Conservation (phyloP, 2,888 invertebrate genomes). For the Tetrapedia diversipes region DNA sequence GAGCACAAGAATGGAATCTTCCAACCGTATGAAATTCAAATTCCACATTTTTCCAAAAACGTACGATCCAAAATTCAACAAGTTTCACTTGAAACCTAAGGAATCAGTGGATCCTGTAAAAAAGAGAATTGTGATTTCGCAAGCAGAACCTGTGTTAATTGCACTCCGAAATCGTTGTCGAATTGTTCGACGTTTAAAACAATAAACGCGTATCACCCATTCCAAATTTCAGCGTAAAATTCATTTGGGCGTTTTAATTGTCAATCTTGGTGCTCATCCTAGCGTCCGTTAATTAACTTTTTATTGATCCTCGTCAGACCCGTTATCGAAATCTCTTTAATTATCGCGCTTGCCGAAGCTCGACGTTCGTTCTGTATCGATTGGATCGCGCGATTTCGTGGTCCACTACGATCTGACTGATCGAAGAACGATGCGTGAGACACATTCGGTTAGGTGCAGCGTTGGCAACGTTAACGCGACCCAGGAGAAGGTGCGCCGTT, state of each 20-base stretch:
- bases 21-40: not conserved
- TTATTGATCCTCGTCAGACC: slow-evolving; percentile 3
- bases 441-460: slow-evolving; percentile 15
- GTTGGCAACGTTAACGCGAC: slow-evolving; percentile 10
- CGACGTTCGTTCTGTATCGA: not conserved
- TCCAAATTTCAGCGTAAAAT: slow-evolving; percentile 16
- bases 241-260: slow-evolving; percentile 4
- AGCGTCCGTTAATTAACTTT: slow-evolving; percentile 19
- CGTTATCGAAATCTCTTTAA: slow-evolving; percentile 26
- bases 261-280: not conserved
- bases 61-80: no score
- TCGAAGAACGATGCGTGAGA: no score
- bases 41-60: no score
- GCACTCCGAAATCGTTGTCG: no score
- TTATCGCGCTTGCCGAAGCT: not conserved
- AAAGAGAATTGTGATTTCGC: no score
- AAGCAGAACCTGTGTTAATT: not conserved
- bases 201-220: not conserved
- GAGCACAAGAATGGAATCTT: not conserved
- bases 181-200: not conserved
- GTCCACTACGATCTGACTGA: no score
- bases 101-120: no score
- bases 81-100: not conserved
- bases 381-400: not conserved
- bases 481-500: slow-evolving; percentile 32